Evolutionary conservation across 2,113 vertebrate species (phyloP).

Genomic region (Hemichromis elongatus): DNA sequence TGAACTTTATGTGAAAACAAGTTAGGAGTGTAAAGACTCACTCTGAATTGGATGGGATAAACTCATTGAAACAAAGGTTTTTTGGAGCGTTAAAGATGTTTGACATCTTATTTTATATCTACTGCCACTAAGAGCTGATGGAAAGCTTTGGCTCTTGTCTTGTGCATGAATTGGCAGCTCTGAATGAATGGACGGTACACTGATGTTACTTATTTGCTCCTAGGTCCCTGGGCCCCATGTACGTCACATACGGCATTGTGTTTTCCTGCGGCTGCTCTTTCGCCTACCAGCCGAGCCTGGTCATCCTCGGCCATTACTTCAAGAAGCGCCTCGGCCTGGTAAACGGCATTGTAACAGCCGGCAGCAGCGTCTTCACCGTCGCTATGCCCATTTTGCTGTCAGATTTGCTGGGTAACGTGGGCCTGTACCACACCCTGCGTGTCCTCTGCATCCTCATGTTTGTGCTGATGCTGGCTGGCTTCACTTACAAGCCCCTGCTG

Average conservation of each 20-base stretch:
- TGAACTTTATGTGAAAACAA: not conserved
- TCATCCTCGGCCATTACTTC: conserved; percentile 96
- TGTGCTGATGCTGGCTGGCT: conserved; percentile 85
- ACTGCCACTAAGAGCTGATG: not conserved
- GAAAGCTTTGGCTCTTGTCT: not conserved
- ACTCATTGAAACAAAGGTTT: not conserved
- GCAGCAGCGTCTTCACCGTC: conserved; percentile 92
- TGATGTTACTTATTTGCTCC: not conserved
- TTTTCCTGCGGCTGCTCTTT: conserved; percentile 96
- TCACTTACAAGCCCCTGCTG: conserved; percentile 85
- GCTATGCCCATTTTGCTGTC: conserved; percentile 82
- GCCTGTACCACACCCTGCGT: conserved; percentile 78
- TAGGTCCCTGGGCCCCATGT: conserved; percentile 86
- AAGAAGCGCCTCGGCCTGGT: conserved; percentile 93
- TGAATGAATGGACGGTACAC: not conserved
- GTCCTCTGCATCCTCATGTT: conserved; percentile 85
- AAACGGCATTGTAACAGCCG: conserved; percentile 94
- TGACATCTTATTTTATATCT: not conserved
- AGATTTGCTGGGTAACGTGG: conserved; percentile 58
- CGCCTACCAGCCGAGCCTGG: conserved; percentile 94
- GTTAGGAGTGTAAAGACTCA: not conserved
- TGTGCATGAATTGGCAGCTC: not conserved
- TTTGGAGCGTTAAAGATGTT: not conserved
- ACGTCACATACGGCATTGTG: conserved; percentile 92
- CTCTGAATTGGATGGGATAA: not conserved